A percentile compares a stretch with the other conserved stretches of the same genome.
Evolutionary conservation across 2,113 vertebrate genomes (phyloP).

Genomic region (Tretioscincus oriximinensis): DNA sequence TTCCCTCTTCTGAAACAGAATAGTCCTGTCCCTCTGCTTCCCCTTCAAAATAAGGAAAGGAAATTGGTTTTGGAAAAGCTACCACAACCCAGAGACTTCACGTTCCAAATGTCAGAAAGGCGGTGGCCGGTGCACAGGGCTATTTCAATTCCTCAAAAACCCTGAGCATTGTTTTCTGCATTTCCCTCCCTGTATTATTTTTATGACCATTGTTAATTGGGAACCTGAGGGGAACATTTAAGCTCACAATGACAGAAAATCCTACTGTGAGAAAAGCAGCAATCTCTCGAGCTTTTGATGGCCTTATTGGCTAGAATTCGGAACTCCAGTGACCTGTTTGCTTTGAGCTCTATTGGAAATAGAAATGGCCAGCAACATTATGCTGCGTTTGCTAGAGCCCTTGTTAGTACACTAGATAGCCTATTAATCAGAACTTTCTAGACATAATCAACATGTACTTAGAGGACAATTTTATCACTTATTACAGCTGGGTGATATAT

Average conservation of each 20-base stretch:
- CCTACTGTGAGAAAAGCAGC: slow-evolving; percentile 50
- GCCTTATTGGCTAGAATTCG: slow-evolving; percentile 57
- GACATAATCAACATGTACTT: slow-evolving; percentile 57
- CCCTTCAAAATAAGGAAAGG: slow-evolving; percentile 7
- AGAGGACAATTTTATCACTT: slow-evolving; percentile 62
- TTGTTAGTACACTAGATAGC: slow-evolving; percentile 51
- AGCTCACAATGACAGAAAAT: slow-evolving; percentile 53
- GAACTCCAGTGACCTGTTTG: slow-evolving; percentile 41
- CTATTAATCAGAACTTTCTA: slow-evolving; percentile 63
- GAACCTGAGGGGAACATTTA: slow-evolving; percentile 45
- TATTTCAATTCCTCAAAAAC: slow-evolving; percentile 31
- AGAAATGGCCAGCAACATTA: slow-evolving; percentile 43
- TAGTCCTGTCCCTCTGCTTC: background rate
- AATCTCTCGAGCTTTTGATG: slow-evolving; percentile 50
- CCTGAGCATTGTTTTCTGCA: slow-evolving; percentile 7
- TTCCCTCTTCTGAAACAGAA: background rate
- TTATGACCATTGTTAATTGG: slow-evolving; percentile 47
- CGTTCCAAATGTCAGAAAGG: slow-evolving; percentile 45
- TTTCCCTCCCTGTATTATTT: slow-evolving; percentile 35
- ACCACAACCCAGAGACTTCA: slow-evolving; percentile 13
- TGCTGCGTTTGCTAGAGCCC: slow-evolving; percentile 33
- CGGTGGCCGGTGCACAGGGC: slow-evolving; percentile 3
- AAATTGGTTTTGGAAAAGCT: slow-evolving; percentile 36
- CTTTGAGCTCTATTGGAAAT: slow-evolving; percentile 47
- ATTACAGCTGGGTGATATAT: slow-evolving; percentile 46